phyloP scores from a whole-genome alignment of 1,140 invertebrate species.

The Himalopsyche phryganea region DNA sequence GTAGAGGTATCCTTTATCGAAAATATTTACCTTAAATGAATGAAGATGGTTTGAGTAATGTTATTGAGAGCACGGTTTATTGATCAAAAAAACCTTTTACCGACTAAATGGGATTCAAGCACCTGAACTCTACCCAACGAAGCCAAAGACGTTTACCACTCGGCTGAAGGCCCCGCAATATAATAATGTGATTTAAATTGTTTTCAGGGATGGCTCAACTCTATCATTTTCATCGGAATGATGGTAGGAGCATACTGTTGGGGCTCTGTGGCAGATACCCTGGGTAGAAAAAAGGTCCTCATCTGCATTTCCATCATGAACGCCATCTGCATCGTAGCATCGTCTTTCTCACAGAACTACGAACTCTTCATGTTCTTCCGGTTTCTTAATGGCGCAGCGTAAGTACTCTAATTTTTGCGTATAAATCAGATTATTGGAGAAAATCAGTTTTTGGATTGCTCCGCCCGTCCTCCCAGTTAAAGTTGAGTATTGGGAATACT shows the following conservation, averaged over 20 bases:
- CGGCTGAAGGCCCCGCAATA: too few relatives aligned
- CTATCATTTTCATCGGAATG: slow-evolving; percentile 86
- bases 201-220: slow-evolving; percentile 85
- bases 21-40: too few relatives aligned
- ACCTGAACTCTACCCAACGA: too few relatives aligned
- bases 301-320: slow-evolving; percentile 88
- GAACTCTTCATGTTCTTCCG: slow-evolving; percentile 84
- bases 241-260: slow-evolving; percentile 89
- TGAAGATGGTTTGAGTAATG: too few relatives aligned
- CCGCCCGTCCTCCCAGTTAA: too few relatives aligned
- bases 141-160: too few relatives aligned
- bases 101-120: too few relatives aligned
- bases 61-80: too few relatives aligned
- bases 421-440: neutral
- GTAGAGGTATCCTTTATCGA: too few relatives aligned
- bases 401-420: slow-evolving; percentile 52
- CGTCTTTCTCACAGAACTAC: slow-evolving; percentile 83
- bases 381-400: slow-evolving; percentile 89
- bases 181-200: too few relatives aligned
- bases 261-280: slow-evolving; percentile 84
- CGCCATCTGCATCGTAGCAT: slow-evolving; percentile 80
- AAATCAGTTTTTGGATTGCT: neutral
- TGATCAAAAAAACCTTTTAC: too few relatives aligned
- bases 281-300: slow-evolving; percentile 80
- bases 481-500: too few relatives aligned